Conservation (phyloP, 2,888 invertebrate species). For the Lottia scabra region DNA sequence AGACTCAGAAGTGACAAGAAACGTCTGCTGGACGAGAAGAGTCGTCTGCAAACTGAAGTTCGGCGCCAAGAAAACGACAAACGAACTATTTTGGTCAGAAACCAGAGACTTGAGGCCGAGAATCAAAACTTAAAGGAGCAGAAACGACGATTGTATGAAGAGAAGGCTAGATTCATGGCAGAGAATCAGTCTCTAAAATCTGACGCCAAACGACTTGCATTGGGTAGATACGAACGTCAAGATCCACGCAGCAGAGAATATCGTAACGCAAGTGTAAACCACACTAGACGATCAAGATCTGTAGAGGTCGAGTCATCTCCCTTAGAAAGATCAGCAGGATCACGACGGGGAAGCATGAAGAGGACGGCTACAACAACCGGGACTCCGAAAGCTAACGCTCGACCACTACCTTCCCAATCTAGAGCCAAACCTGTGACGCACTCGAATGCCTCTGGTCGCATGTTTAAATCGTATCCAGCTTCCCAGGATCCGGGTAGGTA, state of each 20-base stretch:
- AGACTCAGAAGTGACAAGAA: constrained; percentile 8
- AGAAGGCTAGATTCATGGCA: constrained; percentile 27
- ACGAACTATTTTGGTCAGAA: constrained; percentile 20
- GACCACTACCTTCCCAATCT: background rate
- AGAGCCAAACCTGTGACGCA: background rate
- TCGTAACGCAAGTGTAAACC: background rate
- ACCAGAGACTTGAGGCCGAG: constrained; percentile 34
- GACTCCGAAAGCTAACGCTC: background rate
- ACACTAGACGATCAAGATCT: background rate
- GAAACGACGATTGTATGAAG: constrained; percentile 35
- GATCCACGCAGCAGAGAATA: background rate
- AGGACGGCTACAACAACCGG: background rate
- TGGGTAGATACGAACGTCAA: constrained; percentile 14
- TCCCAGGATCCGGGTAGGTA: no score
- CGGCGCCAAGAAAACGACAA: constrained; percentile 23
- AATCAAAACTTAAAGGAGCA: constrained; percentile 49
- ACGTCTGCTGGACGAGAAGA: background rate
- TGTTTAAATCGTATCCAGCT: background rate
- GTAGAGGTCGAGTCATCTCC: background rate
- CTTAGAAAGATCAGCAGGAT: background rate
- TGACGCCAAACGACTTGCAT: constrained; percentile 28
- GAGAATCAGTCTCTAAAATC: constrained; percentile 21
- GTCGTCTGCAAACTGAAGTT: constrained; percentile 7
- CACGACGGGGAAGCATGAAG: background rate
- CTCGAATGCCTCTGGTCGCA: background rate